Conservation (phyloP, 2,888 invertebrate genomes). For the Gasteruption jaculator region DNA sequence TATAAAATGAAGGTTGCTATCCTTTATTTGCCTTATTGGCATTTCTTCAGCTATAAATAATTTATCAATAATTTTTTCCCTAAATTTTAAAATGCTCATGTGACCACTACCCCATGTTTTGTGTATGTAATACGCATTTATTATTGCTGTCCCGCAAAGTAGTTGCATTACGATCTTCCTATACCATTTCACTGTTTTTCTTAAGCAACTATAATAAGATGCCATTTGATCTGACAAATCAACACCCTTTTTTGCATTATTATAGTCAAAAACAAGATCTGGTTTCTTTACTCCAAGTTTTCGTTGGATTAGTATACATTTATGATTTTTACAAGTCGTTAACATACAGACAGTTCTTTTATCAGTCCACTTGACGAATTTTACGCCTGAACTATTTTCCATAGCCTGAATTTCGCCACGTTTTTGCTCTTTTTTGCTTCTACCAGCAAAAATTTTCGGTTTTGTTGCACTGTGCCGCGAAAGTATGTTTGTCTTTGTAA, state of each 20-base stretch:
- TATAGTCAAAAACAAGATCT: conserved; percentile 14
- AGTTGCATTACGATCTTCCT: conserved; percentile 13
- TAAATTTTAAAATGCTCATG: conserved; percentile 15
- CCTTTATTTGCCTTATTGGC: not conserved
- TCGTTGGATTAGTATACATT: conserved; percentile 13
- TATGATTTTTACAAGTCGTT: conserved; percentile 13
- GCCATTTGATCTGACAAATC: conserved; percentile 14
- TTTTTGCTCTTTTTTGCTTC: conserved; percentile 12
- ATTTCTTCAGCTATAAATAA: not conserved
- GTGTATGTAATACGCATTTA: conserved; percentile 15
- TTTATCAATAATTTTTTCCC: conserved; percentile 10
- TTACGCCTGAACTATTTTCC: conserved; percentile 13
- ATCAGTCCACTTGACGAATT: conserved; percentile 14
- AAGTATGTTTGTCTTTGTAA: conserved; percentile 13
- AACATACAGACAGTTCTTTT: conserved; percentile 13
- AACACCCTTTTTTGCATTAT: conserved; percentile 15
- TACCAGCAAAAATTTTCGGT: conserved; percentile 11
- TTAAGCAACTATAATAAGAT: conserved; percentile 15
- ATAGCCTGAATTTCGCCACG: conserved; percentile 9
- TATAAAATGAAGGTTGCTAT: conserved; percentile 10
- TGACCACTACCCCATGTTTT: conserved; percentile 11
- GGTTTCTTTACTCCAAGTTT: conserved; percentile 11
- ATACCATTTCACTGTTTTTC: no score
- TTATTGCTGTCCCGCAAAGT: conserved; percentile 14
- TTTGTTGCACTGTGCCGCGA: conserved; percentile 13